Conservation (phyloP, 2,113 vertebrate genomes). For the Piprites chloris region DNA sequence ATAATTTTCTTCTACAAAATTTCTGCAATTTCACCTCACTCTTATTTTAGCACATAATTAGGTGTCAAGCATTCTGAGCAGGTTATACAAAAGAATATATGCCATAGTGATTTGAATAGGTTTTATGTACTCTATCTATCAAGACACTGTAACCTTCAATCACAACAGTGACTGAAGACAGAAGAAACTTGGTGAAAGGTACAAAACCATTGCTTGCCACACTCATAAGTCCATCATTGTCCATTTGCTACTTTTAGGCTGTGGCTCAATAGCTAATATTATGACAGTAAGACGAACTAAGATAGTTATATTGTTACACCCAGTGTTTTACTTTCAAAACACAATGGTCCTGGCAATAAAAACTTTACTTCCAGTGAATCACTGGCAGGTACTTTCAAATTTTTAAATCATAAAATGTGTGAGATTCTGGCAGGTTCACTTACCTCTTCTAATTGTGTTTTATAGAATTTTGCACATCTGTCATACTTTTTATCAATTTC, state of each 20-base stretch:
- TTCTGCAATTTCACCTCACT: slow-evolving; percentile 14
- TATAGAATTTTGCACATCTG: slow-evolving; percentile 24
- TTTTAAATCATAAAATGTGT: not conserved
- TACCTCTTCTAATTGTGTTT: not conserved
- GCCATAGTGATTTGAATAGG: not conserved
- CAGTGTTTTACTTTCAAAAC: not conserved
- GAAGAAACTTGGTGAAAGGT: slow-evolving; percentile 3
- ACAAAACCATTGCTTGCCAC: not conserved
- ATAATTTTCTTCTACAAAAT: slow-evolving; percentile 14
- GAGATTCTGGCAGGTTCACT: not conserved
- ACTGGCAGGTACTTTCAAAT: not conserved
- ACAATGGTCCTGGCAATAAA: not conserved
- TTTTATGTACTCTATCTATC: slow-evolving; percentile 14
- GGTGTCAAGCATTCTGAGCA: slow-evolving; percentile 3
- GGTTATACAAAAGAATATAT: not conserved
- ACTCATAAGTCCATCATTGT: not conserved
- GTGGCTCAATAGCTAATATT: not conserved
- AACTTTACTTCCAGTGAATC: not conserved
- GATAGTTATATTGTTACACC: not conserved
- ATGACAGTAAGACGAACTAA: not conserved
- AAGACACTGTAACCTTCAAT: slow-evolving; percentile 31
- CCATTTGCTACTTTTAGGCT: not conserved
- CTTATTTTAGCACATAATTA: slow-evolving; percentile 41
- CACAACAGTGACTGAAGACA: not conserved
- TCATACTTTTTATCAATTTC: not conserved